Evolutionary conservation across 2,113 vertebrate genomes (phyloP).

Genomic region (Spheniscus mendiculus): DNA sequence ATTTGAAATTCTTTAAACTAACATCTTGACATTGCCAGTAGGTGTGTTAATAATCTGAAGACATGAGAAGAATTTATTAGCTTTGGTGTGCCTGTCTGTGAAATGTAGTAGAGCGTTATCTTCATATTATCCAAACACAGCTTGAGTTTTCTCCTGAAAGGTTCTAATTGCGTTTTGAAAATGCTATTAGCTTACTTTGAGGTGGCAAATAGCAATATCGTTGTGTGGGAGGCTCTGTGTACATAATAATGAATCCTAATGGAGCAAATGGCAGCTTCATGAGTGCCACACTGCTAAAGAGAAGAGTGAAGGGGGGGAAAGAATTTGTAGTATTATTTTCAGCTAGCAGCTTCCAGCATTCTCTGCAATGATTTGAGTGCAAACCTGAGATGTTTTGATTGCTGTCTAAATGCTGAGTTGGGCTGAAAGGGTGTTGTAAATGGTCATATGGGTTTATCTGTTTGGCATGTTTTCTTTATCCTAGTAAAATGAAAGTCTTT

Average conservation of each 20-base stretch:
- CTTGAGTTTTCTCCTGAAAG: conserved; percentile 54
- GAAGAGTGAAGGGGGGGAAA: background rate
- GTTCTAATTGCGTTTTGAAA: conserved; percentile 58
- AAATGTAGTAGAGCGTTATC: conserved; percentile 52
- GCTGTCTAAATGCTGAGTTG: background rate
- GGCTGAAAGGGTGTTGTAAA: background rate
- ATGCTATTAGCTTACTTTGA: conserved; percentile 45
- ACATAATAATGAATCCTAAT: conserved; percentile 35
- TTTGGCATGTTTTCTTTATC: background rate
- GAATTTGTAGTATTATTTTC: background rate
- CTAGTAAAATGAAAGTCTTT: background rate
- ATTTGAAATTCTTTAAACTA: conserved; percentile 69
- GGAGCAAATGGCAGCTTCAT: background rate
- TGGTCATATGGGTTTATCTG: background rate
- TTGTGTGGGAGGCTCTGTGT: conserved; percentile 22
- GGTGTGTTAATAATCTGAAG: conserved; percentile 73
- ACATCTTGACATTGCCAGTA: conserved; percentile 69
- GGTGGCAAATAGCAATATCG: conserved; percentile 4
- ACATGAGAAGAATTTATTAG: conserved; percentile 72
- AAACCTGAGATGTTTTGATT: background rate
- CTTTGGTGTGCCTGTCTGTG: conserved; percentile 64
- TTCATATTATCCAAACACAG: conserved; percentile 61
- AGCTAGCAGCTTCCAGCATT: background rate
- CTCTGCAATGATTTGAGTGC: background rate
- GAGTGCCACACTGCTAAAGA: background rate